Conservation (phyloP, 92 coral and sea anemone genomes). For the Phymanthus crucifer region DNA sequence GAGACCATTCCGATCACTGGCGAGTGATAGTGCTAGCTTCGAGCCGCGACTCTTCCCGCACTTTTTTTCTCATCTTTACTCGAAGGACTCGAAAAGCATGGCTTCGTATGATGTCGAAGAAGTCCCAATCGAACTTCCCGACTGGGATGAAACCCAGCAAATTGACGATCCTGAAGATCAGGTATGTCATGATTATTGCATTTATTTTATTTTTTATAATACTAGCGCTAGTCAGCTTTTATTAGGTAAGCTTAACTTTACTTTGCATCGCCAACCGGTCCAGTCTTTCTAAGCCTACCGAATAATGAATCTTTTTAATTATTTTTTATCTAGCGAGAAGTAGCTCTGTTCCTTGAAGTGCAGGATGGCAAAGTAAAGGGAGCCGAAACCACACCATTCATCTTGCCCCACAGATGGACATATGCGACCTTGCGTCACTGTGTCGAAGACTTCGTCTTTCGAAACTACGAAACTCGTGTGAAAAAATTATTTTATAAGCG, state of each 20-base stretch:
- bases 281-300: background rate
- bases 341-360: slow-evolving; percentile 31
- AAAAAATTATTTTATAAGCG: background rate
- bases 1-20: too few relatives aligned
- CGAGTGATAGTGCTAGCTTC: too few relatives aligned
- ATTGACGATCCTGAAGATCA: background rate
- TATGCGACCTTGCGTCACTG: slow-evolving; percentile 14
- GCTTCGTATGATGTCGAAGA: background rate
- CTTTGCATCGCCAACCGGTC: background rate
- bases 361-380: slow-evolving; percentile 46
- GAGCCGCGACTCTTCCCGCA: too few relatives aligned
- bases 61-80: too few relatives aligned
- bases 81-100: too few relatives aligned
- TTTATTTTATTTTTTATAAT: too few relatives aligned
- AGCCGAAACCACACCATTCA: slow-evolving; percentile 34
- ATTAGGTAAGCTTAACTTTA: background rate
- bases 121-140: background rate
- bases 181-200: background rate
- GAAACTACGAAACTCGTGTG: background rate
- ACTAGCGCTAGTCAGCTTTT: background rate
- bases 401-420: slow-evolving; percentile 40
- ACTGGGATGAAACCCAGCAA: background rate
- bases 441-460: background rate
- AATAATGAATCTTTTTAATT: background rate
- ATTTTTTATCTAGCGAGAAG: slow-evolving; percentile 40